A percentile compares a stretch with the other conserved stretches of the same genome.
These are phyloP conservation scores for Turnix velox DNA, from an alignment of 2,113 vertebrate genomes.

Conservation along the genomic window DNA sequence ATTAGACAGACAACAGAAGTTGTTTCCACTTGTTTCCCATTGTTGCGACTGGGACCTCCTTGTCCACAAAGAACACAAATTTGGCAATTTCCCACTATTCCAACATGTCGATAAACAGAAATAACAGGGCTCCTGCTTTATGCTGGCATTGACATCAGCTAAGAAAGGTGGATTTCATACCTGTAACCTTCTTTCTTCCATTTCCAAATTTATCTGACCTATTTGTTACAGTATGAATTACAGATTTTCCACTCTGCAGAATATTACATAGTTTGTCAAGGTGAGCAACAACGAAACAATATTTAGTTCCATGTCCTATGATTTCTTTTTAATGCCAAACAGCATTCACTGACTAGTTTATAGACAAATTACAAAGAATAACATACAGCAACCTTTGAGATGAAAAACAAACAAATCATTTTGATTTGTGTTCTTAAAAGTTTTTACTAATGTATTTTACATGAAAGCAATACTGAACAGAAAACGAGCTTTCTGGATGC, in stretches of 20 bases:
- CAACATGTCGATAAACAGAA: accelerated
- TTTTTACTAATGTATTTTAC: background rate
- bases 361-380: background rate
- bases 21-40: no score
- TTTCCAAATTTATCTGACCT: background rate
- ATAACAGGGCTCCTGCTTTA: background rate
- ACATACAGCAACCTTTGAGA: background rate
- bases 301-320: background rate
- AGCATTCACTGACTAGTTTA: background rate
- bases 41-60: background rate
- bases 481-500: background rate
- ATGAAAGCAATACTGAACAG: background rate
- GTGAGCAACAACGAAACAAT: accelerated
- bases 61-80: background rate
- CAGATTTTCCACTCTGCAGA: background rate
- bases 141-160: background rate
- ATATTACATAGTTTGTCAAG: background rate
- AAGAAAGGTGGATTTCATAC: background rate
- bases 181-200: background rate
- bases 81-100: background rate
- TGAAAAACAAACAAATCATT: accelerated
- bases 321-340: background rate
- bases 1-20: background rate
- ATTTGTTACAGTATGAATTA: background rate
- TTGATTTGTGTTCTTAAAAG: background rate